These are phyloP conservation scores for Brachionus rubens DNA, from an alignment of 1,140 invertebrate species.

Conservation along the genomic window DNA sequence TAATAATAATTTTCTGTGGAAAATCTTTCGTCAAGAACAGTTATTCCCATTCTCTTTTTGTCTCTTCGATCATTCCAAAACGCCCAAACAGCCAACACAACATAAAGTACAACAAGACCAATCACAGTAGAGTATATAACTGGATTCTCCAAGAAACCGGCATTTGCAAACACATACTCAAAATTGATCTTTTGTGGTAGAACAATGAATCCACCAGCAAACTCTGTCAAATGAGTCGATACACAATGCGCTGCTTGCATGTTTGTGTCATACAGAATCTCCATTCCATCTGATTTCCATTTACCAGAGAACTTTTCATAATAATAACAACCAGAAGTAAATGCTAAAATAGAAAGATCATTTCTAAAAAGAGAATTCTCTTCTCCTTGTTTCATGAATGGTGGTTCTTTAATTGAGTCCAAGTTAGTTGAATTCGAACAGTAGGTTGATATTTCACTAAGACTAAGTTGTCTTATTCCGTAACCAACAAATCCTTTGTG, in stretches of 20 bases:
- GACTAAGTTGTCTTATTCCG: constrained; percentile 16
- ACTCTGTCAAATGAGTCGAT: constrained; percentile 59
- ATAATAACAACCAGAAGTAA: constrained; percentile 49
- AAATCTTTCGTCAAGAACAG: constrained; percentile 63
- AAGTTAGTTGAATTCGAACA: not conserved
- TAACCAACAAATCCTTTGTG: constrained; percentile 16
- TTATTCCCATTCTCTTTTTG: constrained; percentile 61
- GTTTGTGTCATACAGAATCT: constrained; percentile 50
- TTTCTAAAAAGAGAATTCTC: constrained; percentile 44
- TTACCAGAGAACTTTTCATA: constrained; percentile 47
- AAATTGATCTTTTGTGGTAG: constrained; percentile 60
- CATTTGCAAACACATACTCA: constrained; percentile 58
- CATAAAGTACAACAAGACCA: constrained; percentile 60
- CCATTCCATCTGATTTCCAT: constrained; percentile 51
- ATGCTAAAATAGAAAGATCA: constrained; percentile 48
- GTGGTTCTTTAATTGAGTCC: not conserved
- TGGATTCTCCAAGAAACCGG: constrained; percentile 63
- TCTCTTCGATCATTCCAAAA: constrained; percentile 62
- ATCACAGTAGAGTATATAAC: constrained; percentile 64
- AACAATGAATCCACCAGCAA: constrained; percentile 57
- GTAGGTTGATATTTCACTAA: not conserved
- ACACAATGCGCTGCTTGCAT: constrained; percentile 50
- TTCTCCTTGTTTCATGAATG: not conserved
- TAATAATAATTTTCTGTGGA: constrained; percentile 63
- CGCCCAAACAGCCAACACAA: constrained; percentile 61